Evolutionary conservation across 2,797 vertebrate species (phyloP).

Genomic region (Eulemur albifrons): DNA sequence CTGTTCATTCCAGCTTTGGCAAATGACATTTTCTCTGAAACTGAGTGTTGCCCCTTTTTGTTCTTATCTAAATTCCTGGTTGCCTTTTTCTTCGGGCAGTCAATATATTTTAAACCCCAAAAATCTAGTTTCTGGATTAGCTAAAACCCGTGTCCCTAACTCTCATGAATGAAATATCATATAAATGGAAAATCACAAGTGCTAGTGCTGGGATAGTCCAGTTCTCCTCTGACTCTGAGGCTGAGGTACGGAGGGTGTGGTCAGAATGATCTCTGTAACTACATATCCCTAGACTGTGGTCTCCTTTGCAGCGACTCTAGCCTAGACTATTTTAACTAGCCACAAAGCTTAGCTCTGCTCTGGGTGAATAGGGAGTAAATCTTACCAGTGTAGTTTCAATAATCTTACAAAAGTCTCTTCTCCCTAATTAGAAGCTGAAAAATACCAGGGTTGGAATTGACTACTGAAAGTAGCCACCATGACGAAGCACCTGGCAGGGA

Average conservation of each 20-base stretch:
- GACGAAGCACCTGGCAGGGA: not conserved
- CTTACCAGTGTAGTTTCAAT: not conserved
- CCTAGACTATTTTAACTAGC: not conserved
- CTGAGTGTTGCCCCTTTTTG: not conserved
- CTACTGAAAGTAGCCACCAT: not conserved
- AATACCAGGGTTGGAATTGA: not conserved
- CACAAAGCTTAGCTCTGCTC: not conserved
- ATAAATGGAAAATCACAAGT: not conserved
- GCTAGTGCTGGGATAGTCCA: not conserved
- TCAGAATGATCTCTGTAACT: not conserved
- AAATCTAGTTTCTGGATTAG: not conserved
- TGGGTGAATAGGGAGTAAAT: not conserved
- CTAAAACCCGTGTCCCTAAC: not conserved
- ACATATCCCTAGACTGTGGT: not conserved
- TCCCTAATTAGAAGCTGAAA: not conserved
- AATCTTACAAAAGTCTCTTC: not conserved
- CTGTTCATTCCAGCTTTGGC: not conserved
- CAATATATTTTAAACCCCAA: not conserved
- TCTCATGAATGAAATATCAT: not conserved
- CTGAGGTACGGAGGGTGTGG: not conserved
- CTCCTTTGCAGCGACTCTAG: not conserved
- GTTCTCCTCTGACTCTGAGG: not conserved
- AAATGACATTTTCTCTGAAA: not conserved
- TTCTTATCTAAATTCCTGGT: not conserved
- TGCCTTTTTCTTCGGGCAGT: not conserved